phyloP scores from a whole-genome alignment of 2,888 invertebrate genomes.

The Acanthosepion lycidas region DNA sequence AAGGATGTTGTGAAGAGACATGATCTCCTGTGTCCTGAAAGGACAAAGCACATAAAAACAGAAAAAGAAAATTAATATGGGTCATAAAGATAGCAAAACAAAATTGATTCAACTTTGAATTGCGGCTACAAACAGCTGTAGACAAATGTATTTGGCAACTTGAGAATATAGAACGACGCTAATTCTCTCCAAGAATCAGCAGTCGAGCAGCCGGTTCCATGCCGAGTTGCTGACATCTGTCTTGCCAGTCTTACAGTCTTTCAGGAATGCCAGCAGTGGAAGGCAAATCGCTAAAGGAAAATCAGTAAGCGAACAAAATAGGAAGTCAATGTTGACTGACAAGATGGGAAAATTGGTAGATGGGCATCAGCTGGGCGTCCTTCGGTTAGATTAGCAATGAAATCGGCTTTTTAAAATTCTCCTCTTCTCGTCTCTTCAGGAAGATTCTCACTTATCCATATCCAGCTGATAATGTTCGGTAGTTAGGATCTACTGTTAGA shows the following conservation, averaged over 20 bases:
- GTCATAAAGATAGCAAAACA: neutral
- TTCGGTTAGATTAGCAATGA: neutral
- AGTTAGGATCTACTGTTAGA: too few relatives aligned
- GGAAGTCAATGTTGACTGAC: slow-evolving; percentile 9
- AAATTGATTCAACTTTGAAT: neutral
- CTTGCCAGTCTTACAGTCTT: neutral
- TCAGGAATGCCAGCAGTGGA: neutral
- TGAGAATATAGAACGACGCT: neutral
- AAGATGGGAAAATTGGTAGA: neutral
- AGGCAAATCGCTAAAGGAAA: neutral
- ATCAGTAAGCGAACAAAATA: neutral
- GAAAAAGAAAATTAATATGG: neutral
- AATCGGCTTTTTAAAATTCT: neutral
- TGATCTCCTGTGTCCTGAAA: too few relatives aligned
- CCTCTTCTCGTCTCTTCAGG: neutral
- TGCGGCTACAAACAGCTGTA: neutral
- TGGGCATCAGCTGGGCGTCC: neutral
- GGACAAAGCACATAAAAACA: too few relatives aligned
- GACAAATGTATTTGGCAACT: slow-evolving; percentile 20
- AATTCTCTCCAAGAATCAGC: neutral
- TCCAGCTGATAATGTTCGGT: neutral
- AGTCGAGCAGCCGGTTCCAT: neutral
- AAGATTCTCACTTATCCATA: neutral
- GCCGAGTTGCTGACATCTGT: neutral
- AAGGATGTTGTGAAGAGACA: too few relatives aligned